Evolutionary conservation across 2,797 vertebrate genomes (phyloP).

Genomic region (Morus bassanus): DNA sequence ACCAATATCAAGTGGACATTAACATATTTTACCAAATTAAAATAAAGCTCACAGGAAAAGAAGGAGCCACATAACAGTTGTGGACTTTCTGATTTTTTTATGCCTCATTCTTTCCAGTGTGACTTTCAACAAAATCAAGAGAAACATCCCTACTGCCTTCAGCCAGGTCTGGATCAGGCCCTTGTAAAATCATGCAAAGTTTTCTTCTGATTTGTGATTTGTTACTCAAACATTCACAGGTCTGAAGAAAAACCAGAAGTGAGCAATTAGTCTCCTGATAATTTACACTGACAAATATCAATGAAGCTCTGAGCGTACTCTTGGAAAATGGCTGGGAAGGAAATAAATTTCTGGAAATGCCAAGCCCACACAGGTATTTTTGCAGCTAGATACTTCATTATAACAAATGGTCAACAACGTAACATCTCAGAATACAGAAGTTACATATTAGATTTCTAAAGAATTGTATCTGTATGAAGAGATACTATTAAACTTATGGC

Average conservation of each 20-base stretch:
- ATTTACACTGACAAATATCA: not conserved
- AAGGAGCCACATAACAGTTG: not conserved
- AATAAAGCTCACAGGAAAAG: not conserved
- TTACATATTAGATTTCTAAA: not conserved
- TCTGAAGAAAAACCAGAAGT: not conserved
- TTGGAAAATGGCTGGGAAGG: not conserved
- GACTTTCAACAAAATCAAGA: not conserved
- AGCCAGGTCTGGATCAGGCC: not conserved
- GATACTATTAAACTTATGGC: not conserved
- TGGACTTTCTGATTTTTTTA: not conserved
- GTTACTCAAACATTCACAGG: not conserved
- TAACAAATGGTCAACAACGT: not conserved
- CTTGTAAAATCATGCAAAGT: not conserved
- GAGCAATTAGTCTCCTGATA: not conserved
- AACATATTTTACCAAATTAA: not conserved
- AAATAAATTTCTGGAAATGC: not conserved
- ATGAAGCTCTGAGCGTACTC: not conserved
- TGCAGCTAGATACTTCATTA: not conserved
- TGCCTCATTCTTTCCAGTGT: rapidly evolving
- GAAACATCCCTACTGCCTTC: not conserved
- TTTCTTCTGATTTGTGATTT: not conserved
- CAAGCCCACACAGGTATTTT: not conserved
- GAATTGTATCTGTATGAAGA: not conserved
- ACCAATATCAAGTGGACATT: not conserved
- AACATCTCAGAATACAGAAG: not conserved